phyloP scores from a whole-genome alignment of 2,797 vertebrate genomes.

The Rhyacichthys aspro region DNA sequence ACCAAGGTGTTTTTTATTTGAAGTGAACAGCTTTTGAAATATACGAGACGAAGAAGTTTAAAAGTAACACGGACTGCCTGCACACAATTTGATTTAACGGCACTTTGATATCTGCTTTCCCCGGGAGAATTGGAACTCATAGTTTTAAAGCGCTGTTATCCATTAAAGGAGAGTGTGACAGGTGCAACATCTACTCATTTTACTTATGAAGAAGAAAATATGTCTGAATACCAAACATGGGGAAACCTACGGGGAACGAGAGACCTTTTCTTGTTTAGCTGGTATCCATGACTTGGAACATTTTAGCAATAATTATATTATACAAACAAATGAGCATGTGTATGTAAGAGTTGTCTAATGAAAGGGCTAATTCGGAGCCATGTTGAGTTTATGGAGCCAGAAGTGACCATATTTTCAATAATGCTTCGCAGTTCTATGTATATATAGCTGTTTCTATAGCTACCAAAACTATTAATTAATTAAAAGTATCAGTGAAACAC shows the following conservation, averaged over 20 bases:
- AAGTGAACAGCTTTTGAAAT: slow-evolving; percentile 40
- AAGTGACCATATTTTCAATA: no score
- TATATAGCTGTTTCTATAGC: no score
- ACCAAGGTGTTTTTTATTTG: slow-evolving; percentile 29
- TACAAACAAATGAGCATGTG: no score
- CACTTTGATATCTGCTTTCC: slow-evolving; percentile 32
- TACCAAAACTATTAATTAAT: no score
- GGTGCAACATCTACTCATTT: slow-evolving; percentile 24
- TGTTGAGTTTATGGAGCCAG: no score
- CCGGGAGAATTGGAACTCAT: slow-evolving; percentile 17
- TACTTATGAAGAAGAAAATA: background rate
- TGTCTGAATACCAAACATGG: slow-evolving; percentile 1
- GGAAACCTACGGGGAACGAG: background rate
- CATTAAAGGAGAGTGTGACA: slow-evolving; percentile 27
- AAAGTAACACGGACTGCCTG: slow-evolving; percentile 17
- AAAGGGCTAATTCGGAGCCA: no score
- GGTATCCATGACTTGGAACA: background rate
- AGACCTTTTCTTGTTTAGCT: background rate
- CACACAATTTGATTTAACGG: slow-evolving; percentile 28
- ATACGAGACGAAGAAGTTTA: slow-evolving; percentile 15
- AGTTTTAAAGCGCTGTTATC: slow-evolving; percentile 25
- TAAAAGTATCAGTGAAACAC: no score
- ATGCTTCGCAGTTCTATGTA: no score
- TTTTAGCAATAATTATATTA: background rate
- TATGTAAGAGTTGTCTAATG: no score